A percentile compares a stretch with the other conserved stretches of the same genome.
phyloP scores from a whole-genome alignment of 1,140 invertebrate species.

The Amphibalanus amphitrite region DNA sequence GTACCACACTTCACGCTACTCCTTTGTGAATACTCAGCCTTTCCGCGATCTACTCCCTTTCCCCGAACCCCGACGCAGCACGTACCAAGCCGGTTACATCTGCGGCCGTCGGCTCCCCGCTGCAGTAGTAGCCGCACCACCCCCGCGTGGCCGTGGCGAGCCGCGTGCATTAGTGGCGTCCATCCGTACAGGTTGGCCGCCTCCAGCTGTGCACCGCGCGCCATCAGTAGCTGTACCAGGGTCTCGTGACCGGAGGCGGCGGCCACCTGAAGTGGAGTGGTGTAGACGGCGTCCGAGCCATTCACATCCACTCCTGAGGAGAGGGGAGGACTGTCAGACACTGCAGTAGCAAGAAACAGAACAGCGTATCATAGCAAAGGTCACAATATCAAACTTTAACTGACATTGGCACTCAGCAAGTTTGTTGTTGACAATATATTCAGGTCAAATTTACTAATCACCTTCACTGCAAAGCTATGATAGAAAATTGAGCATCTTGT shows the following conservation, averaged over 20 bases:
- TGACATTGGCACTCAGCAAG: too few relatives aligned
- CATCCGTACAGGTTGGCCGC: not conserved
- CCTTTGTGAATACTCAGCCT: too few relatives aligned
- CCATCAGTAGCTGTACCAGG: conserved; percentile 27
- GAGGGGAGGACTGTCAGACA: not conserved
- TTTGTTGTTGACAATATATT: too few relatives aligned
- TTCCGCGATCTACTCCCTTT: too few relatives aligned
- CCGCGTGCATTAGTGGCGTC: not conserved
- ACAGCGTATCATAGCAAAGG: not conserved
- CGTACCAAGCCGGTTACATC: conserved; percentile 13
- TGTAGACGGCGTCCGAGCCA: not conserved
- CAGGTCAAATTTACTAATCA: too few relatives aligned
- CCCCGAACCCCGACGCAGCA: too few relatives aligned
- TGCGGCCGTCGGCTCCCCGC: conserved; percentile 9
- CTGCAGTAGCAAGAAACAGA: not conserved
- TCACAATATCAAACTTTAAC: not conserved
- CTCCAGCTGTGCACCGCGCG: conserved; percentile 20
- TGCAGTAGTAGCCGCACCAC: not conserved
- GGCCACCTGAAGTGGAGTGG: conserved; percentile 25
- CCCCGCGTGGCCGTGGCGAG: not conserved
- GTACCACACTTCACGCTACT: too few relatives aligned
- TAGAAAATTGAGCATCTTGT: too few relatives aligned
- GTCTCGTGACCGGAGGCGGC: conserved; percentile 28
- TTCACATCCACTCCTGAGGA: not conserved
- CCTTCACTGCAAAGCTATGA: too few relatives aligned